Conservation (phyloP, 2,113 vertebrate species). For the Merops nubicus region DNA sequence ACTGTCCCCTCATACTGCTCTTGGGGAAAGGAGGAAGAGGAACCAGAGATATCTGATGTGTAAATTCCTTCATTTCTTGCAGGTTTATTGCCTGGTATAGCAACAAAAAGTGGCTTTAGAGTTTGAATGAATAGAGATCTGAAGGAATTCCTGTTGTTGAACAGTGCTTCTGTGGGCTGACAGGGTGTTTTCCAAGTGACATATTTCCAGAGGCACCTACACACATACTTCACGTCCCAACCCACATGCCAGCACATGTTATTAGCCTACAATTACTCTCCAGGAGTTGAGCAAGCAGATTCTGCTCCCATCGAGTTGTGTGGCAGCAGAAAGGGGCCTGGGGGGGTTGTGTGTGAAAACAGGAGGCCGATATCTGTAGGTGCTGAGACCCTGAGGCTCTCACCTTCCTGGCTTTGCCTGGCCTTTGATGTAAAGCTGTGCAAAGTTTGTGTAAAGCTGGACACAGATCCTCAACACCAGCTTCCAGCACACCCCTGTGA, state of each 20-base stretch:
- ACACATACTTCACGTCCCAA: conserved; percentile 1
- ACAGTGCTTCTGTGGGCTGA: not conserved
- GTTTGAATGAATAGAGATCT: not conserved
- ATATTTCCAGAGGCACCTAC: conserved; percentile 50
- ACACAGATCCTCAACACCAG: accelerated
- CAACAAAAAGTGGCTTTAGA: conserved; percentile 27
- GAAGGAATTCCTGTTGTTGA: conserved; percentile 34
- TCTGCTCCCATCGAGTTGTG: not conserved
- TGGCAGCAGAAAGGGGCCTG: not conserved
- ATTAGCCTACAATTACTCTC: not conserved
- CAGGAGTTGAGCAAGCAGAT: conserved; percentile 12
- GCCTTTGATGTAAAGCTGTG: not conserved
- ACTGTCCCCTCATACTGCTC: conserved; percentile 21
- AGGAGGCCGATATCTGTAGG: not conserved
- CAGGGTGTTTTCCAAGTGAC: conserved; percentile 46
- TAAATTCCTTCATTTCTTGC: conserved; percentile 38
- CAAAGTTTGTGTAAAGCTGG: not conserved
- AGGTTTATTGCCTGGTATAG: conserved; percentile 33
- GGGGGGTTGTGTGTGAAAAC: not conserved
- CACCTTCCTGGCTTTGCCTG: not conserved
- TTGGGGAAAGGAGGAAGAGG: conserved; percentile 35
- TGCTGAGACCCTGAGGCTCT: not conserved
- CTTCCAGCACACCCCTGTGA: not conserved
- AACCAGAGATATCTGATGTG: conserved; percentile 26
- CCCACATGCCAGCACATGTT: conserved; percentile 35